phyloP scores from a whole-genome alignment of 1,140 invertebrate genomes.

The Lucilia sericata region DNA sequence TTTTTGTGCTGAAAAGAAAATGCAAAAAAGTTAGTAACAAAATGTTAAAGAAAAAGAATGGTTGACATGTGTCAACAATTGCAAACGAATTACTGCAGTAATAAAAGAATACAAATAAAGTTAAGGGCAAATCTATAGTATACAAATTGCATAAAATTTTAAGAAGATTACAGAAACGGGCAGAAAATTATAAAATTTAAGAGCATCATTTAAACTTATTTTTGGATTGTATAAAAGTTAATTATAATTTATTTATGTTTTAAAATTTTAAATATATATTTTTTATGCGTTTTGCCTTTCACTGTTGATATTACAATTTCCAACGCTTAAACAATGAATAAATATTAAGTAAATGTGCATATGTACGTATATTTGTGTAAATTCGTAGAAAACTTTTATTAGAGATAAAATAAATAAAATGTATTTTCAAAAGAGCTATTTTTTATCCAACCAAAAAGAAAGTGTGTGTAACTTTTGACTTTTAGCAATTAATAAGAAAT shows the following conservation, averaged over 20 bases:
- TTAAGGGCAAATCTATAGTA: not conserved
- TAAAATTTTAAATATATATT: too few relatives aligned
- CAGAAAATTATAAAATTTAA: too few relatives aligned
- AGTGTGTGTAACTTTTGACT: not conserved
- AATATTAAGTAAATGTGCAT: not conserved
- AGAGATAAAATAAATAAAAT: not conserved
- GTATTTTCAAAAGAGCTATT: not conserved
- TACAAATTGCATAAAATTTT: not conserved
- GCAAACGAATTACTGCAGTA: not conserved
- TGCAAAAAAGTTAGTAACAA: not conserved
- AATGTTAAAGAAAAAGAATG: constrained; percentile 5
- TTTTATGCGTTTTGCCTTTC: too few relatives aligned
- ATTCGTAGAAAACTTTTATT: not conserved
- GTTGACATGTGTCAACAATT: constrained; percentile 15
- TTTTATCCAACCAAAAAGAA: not conserved
- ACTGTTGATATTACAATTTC: not conserved
- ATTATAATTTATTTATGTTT: too few relatives aligned
- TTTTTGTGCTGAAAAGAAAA: not conserved
- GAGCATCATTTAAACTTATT: too few relatives aligned
- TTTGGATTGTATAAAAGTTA: too few relatives aligned
- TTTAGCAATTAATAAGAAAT: constrained; percentile 17
- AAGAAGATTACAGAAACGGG: too few relatives aligned
- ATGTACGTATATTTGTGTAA: not conserved
- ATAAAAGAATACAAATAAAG: not conserved
- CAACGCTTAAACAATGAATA: not conserved